Evolutionary conservation across 2,797 vertebrate genomes (phyloP).

Genomic region (Chaetophractus vellerosus): DNA sequence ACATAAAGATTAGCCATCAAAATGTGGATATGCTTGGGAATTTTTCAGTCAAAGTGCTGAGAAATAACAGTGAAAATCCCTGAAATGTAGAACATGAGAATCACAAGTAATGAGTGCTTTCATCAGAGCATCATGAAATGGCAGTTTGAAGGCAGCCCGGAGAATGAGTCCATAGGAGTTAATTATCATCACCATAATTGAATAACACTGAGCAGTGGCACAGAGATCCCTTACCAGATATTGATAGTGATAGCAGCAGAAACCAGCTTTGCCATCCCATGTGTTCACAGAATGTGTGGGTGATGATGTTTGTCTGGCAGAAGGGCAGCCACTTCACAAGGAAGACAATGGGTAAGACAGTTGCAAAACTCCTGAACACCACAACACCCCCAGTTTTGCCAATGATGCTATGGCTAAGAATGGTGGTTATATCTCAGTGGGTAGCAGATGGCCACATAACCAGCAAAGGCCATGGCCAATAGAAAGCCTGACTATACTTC

Average conservation of each 20-base stretch:
- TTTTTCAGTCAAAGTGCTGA: conserved; percentile 59
- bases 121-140: not conserved
- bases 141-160: conserved; percentile 50
- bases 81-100: conserved; percentile 75
- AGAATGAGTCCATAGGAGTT: conserved; percentile 64
- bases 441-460: conserved; percentile 79
- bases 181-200: conserved; percentile 46
- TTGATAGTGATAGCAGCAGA: conserved; percentile 86
- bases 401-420: conserved; percentile 16
- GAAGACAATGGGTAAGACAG: conserved; percentile 69
- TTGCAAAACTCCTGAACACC: conserved; percentile 60
- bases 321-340: conserved; percentile 63
- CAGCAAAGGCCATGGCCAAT: conserved; percentile 87
- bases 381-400: conserved; percentile 61
- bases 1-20: conserved; percentile 72
- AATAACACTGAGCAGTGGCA: conserved; percentile 77
- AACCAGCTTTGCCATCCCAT: conserved; percentile 87
- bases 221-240: conserved; percentile 87
- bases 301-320: conserved; percentile 58
- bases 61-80: conserved; percentile 62
- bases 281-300: conserved; percentile 88
- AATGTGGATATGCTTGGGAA: conserved; percentile 78
- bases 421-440: conserved; percentile 16
- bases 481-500: conserved; percentile 67
- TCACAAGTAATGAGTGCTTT: conserved; percentile 67